phyloP scores from a whole-genome alignment of 2,888 invertebrate genomes.

The Hecatera dysodea region DNA sequence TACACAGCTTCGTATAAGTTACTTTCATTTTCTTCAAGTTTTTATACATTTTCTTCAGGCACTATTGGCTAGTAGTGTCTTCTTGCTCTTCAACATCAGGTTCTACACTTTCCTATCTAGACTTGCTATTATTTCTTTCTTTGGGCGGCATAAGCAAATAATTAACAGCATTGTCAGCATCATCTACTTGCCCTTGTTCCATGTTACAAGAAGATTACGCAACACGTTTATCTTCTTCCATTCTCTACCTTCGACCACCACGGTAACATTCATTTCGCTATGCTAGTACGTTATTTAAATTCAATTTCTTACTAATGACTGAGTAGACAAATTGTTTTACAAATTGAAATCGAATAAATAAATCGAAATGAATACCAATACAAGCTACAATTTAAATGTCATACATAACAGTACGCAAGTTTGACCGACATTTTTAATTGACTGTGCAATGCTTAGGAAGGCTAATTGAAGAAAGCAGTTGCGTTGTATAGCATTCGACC shows the following conservation, averaged over 20 bases:
- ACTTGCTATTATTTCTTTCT: too few relatives aligned
- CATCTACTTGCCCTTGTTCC: background rate
- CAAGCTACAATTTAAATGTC: slow-evolving; percentile 21
- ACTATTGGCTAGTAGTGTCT: accelerated
- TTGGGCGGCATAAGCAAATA: background rate
- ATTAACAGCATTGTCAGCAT: background rate
- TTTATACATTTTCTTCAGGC: background rate
- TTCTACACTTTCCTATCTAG: background rate
- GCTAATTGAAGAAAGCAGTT: slow-evolving; percentile 62
- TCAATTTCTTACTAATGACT: background rate
- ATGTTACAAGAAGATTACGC: background rate
- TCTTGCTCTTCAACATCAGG: background rate
- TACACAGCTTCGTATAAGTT: background rate
- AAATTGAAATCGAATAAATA: slow-evolving; percentile 4
- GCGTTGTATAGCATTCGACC: slow-evolving; percentile 32
- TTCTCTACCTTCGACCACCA: background rate
- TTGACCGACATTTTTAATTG: slow-evolving; percentile 62
- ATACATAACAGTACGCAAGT: slow-evolving; percentile 32
- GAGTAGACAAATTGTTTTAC: slow-evolving; percentile 12
- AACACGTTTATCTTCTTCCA: background rate
- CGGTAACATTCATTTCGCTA: background rate
- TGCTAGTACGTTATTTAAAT: background rate
- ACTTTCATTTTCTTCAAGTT: background rate
- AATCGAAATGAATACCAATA: slow-evolving; percentile 18
- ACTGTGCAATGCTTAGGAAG: slow-evolving; percentile 33